These are phyloP conservation scores for Patiria miniata DNA, from an alignment of 35 echinoderm and acorn worm species.

Conservation along the genomic window DNA sequence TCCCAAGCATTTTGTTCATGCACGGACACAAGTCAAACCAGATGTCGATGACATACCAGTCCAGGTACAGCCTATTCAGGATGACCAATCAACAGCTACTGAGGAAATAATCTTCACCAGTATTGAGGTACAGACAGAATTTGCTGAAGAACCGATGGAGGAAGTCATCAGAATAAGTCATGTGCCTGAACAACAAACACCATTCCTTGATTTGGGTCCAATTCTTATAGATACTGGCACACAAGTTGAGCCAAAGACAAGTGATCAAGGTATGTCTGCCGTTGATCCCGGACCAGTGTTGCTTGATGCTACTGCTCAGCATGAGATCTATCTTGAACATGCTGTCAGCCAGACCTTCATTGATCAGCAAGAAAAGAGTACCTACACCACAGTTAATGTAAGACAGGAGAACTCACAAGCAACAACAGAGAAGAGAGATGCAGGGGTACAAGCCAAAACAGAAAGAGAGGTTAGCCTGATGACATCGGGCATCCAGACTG, in stretches of 20 bases:
- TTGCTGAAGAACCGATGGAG: neutral
- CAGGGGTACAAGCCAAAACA: neutral
- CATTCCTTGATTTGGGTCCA: neutral
- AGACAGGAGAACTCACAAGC: constrained; percentile 23
- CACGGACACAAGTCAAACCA: too few species aligned
- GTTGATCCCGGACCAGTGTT: neutral
- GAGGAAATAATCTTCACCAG: neutral
- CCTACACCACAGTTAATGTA: neutral
- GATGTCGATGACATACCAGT: too few species aligned
- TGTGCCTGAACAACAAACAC: neutral
- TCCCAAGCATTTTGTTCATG: too few species aligned
- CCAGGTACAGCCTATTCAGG: too few species aligned
- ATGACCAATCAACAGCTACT: too few species aligned
- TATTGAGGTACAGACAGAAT: neutral
- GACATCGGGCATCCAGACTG: constrained; percentile 1
- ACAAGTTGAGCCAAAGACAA: neutral
- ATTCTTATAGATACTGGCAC: neutral
- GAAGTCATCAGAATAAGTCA: neutral
- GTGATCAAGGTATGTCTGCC: neutral
- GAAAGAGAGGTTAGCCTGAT: neutral
- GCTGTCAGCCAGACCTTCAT: neutral
- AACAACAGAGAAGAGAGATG: constrained; percentile 21
- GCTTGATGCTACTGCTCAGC: neutral
- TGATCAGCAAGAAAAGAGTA: constrained; percentile 1
- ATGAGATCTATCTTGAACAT: neutral